Conservation (phyloP, 2,797 vertebrate species). For the Manis pentadactyla region DNA sequence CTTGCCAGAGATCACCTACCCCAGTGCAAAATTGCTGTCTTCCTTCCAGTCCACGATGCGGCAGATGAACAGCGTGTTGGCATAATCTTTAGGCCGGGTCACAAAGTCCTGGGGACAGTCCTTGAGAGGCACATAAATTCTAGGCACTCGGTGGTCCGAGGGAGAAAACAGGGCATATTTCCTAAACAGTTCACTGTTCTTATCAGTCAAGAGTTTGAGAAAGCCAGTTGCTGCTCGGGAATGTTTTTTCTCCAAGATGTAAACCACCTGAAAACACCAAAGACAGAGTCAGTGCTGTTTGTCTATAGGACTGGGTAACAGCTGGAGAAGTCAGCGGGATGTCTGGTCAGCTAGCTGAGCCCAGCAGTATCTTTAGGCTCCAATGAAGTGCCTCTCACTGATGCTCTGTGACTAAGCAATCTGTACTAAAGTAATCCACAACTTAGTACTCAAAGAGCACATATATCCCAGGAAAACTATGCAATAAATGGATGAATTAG, state of each 20-base stretch:
- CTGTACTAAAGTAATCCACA: neutral
- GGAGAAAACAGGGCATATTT: slow-evolving; percentile 96
- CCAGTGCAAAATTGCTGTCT: slow-evolving; percentile 95
- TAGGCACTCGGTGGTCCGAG: slow-evolving; percentile 95
- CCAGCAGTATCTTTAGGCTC: neutral
- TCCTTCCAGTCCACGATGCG: slow-evolving; percentile 94
- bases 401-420: neutral
- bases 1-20: slow-evolving; percentile 87
- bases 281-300: slow-evolving; percentile 45
- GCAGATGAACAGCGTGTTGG: slow-evolving; percentile 94
- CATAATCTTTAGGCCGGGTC: slow-evolving; percentile 90
- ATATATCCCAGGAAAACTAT: neutral
- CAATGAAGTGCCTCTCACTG: neutral
- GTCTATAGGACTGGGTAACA: neutral
- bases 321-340: neutral
- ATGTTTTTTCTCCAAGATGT: slow-evolving; percentile 96
- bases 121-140: slow-evolving; percentile 92
- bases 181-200: slow-evolving; percentile 89
- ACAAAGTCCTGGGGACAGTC: slow-evolving; percentile 94
- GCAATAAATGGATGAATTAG: neutral
- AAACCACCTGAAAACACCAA: slow-evolving; percentile 92
- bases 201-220: slow-evolving; percentile 94
- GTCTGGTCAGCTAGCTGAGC: neutral
- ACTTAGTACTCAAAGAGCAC: neutral
- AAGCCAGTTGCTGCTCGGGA: slow-evolving; percentile 95